phyloP scores from a whole-genome alignment of 2,888 invertebrate genomes.

The Drosophila niveifrons region DNA sequence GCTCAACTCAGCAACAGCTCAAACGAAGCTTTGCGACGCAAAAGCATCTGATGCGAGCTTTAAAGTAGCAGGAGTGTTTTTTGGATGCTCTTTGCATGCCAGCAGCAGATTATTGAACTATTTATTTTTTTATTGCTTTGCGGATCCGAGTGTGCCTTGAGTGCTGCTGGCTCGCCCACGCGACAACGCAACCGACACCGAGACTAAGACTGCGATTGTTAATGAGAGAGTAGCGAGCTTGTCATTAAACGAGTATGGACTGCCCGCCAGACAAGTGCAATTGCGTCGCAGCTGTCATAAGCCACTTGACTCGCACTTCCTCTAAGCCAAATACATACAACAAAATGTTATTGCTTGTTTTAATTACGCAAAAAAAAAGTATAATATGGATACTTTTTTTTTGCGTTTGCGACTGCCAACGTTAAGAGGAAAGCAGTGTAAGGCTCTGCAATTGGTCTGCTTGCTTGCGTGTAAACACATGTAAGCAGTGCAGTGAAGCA shows the following conservation, averaged over 20 bases:
- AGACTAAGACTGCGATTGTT: not conserved
- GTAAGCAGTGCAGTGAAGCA: not conserved
- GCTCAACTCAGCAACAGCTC: conserved; percentile 32
- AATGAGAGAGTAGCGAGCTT: not conserved
- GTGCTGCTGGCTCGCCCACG: conserved; percentile 59
- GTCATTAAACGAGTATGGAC: conserved; percentile 16
- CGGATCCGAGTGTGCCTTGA: conserved; percentile 32
- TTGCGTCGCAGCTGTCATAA: conserved; percentile 49
- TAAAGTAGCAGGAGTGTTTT: conserved; percentile 42
- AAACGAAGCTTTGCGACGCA: conserved; percentile 55
- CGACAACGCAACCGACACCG: not conserved
- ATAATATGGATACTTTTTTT: too few species aligned
- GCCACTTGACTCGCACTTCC: conserved; percentile 65
- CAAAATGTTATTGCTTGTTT: conserved; percentile 4
- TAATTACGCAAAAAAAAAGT: conserved; percentile 4
- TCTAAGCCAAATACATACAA: conserved; percentile 9
- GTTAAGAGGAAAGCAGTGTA: not conserved
- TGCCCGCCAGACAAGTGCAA: conserved; percentile 32
- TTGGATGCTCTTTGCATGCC: conserved; percentile 63
- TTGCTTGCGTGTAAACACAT: not conserved
- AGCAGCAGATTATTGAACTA: conserved; percentile 50
- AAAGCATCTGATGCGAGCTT: conserved; percentile 39
- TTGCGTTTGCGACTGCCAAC: not conserved
- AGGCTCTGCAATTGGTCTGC: not conserved
- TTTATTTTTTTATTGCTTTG: conserved; percentile 38